These are phyloP conservation scores for Falco punctatus DNA, from an alignment of 2,113 vertebrate genomes.

Conservation along the genomic window DNA sequence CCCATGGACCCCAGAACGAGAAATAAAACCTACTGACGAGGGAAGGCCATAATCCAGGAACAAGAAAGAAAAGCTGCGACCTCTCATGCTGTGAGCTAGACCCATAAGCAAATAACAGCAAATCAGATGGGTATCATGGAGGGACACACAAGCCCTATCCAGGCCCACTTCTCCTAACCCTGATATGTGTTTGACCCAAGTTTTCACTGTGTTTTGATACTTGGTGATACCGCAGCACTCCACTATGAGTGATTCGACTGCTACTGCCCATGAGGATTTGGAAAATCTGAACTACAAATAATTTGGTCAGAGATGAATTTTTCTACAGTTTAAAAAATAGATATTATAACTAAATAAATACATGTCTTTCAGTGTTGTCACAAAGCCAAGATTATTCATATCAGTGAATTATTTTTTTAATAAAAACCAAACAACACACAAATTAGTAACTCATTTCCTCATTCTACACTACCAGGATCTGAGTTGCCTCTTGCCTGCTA, in stretches of 20 bases:
- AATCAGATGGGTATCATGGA: background rate
- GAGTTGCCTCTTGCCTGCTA: background rate
- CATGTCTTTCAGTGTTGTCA: background rate
- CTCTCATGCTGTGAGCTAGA: background rate
- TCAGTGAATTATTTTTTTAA: background rate
- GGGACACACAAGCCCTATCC: fast-evolving
- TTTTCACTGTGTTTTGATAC: background rate
- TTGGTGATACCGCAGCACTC: background rate
- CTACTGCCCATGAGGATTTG: background rate
- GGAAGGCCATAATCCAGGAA: background rate
- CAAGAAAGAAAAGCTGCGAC: background rate
- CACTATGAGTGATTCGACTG: background rate
- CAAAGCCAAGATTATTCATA: background rate
- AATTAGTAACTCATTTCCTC: background rate
- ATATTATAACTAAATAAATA: background rate
- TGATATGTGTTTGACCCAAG: background rate
- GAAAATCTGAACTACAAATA: background rate
- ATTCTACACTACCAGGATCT: background rate
- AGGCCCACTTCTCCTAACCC: background rate
- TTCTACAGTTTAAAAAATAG: background rate
- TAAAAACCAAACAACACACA: background rate
- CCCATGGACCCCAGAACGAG: background rate
- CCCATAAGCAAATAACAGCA: background rate
- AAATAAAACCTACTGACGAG: background rate
- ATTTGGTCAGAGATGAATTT: background rate